Evolutionary conservation across 2,113 vertebrate species (phyloP), one percentile per base, ranked within the genome.

Genomic region (Onychorhynchus coronatus): DNA sequence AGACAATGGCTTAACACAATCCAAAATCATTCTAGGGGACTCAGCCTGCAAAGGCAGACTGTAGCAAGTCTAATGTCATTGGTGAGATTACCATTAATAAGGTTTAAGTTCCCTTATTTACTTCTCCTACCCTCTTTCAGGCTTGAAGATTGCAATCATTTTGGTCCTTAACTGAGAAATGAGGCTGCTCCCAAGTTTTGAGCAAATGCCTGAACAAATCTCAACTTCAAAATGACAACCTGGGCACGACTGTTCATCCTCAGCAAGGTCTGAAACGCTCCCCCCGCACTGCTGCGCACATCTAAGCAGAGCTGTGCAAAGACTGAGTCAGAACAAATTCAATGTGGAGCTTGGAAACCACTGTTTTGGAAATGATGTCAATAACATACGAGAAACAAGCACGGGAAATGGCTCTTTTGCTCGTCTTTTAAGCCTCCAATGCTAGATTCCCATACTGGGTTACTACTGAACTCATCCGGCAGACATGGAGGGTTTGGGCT

Each of bases 31-130:
- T 41, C 27, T 5, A 85, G 53, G 44, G 25, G 53, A 42, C 55
- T 39, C 59, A 27, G 47, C 33, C 73, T 46, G 59, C n/a, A 65
- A 70, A 67, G 17, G 39, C 55, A 50, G 39, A 35, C 37, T 15
- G 22, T 3, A 52, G 18, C 0, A 1, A 7, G 0, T 10, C 10
- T 8, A 49, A 19, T 25, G 21, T 6, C 23, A 27, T 5, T 46
- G 7, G 11, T 8, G 25, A 7, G 25, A 61, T 17, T 30, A 15
- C 18, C 21, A 49, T 18, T 28, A 41, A 7, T 14, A n/a, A 37
- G 15, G 27, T 59, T 70, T 44, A 42, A 78, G 47, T 52, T 33
- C 11, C 10, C 35, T 27, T 46, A 20, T 17, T 82, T 47, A 30
- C 11, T 39, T 46, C 42, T 53, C 21, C 27, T 37, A 5, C 18